phyloP scores from a whole-genome alignment of 1,140 invertebrate species.

The Hermetia illucens region DNA sequence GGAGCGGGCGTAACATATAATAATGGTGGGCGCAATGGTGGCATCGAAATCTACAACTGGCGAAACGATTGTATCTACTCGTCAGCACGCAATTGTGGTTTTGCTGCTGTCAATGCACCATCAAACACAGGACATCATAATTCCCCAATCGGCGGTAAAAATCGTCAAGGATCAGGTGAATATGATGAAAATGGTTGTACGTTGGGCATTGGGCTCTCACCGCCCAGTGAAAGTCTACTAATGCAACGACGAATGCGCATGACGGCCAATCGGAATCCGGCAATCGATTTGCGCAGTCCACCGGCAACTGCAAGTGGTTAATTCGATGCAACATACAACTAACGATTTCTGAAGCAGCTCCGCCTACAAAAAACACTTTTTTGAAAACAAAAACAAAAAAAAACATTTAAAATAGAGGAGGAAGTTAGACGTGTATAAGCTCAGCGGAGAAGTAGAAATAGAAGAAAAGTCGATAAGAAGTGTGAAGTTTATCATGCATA shows the following conservation, averaged over 20 bases:
- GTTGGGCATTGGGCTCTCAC: conserved; percentile 58
- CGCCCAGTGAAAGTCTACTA: conserved; percentile 67
- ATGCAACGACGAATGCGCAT: conserved; percentile 50
- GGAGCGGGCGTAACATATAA: too few relatives aligned
- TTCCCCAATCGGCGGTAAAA: too few relatives aligned
- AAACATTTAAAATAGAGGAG: too few relatives aligned
- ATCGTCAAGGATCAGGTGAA: conserved; percentile 2
- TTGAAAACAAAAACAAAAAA: too few relatives aligned
- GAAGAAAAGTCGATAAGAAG: too few relatives aligned
- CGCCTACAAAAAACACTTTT: too few relatives aligned
- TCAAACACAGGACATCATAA: conserved; percentile 5
- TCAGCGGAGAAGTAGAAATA: too few relatives aligned
- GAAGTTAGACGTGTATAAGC: too few relatives aligned
- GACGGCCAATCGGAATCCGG: neutral
- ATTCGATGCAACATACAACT: too few relatives aligned
- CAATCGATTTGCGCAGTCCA: neutral
- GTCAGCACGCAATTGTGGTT: conserved; percentile 14
- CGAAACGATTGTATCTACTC: conserved; percentile 22
- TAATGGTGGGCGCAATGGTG: neutral
- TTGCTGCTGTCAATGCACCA: conserved; percentile 9
- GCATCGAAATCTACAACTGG: conserved; percentile 20
- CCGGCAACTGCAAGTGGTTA: conserved; percentile 4
- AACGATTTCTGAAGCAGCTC: too few relatives aligned
- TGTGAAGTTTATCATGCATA: too few relatives aligned
- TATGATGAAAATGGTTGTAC: conserved; percentile 14